These are phyloP conservation scores for Dryoscopus gambensis DNA, from an alignment of 2,113 vertebrate species.

Conservation along the genomic window DNA sequence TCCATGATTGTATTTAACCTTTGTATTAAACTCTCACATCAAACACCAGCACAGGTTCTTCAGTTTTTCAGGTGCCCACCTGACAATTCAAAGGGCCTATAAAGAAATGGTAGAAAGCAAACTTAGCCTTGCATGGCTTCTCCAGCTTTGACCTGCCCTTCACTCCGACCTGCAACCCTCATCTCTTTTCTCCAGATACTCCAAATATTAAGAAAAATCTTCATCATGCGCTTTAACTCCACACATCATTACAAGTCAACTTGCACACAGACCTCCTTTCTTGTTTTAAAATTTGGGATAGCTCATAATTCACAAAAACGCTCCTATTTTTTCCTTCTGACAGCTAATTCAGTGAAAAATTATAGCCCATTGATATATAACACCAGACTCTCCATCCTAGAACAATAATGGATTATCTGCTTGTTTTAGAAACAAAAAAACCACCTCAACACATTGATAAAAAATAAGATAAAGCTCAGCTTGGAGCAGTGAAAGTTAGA, in stretches of 20 bases:
- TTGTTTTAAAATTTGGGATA: neutral
- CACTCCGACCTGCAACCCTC: neutral
- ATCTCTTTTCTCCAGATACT: neutral
- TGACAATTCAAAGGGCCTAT: neutral
- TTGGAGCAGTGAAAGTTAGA: neutral
- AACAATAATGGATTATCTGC: neutral
- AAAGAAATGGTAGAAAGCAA: neutral
- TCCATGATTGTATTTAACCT: neutral
- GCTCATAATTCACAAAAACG: neutral
- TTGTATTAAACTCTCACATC: neutral
- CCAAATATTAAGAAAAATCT: neutral
- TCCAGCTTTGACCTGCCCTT: neutral
- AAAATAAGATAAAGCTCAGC: neutral
- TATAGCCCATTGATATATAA: neutral
- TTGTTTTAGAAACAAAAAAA: neutral
- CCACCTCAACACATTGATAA: neutral
- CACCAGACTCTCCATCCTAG: neutral
- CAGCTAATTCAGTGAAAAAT: neutral
- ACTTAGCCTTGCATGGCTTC: neutral
- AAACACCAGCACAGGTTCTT: neutral
- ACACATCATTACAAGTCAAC: neutral
- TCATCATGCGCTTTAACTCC: neutral
- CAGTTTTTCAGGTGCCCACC: neutral
- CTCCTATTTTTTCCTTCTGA: neutral
- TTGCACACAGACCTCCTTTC: neutral